Percentiles rank a stretch among this genome's conserved stretches.
Evolutionary conservation across 2,888 invertebrate species (phyloP).

Genomic region (Gryllus longicercus): DNA sequence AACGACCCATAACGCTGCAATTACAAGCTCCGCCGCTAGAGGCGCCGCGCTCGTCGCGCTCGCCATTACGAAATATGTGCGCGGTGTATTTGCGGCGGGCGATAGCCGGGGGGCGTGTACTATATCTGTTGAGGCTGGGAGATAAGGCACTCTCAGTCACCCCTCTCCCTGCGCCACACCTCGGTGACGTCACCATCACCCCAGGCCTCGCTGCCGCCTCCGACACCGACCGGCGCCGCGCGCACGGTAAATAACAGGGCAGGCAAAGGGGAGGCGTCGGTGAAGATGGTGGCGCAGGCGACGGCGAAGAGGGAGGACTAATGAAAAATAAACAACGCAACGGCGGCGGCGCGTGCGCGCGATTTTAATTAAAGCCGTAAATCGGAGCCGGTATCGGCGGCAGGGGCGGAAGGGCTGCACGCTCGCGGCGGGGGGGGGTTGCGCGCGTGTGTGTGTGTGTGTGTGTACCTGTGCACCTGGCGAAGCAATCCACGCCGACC

Average conservation of each 20-base stretch:
- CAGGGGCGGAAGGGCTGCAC: neutral
- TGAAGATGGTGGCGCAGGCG: neutral
- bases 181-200: neutral
- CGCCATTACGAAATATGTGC: neutral
- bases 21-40: neutral
- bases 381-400: neutral
- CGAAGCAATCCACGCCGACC: too few species aligned
- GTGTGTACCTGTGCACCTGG: too few species aligned
- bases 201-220: neutral
- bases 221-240: neutral
- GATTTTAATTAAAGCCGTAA: slow-evolving; percentile 17
- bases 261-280: neutral
- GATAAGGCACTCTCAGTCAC: neutral
- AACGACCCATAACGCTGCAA: slow-evolving; percentile 4
- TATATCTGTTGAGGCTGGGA: neutral
- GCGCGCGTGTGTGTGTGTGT: too few species aligned
- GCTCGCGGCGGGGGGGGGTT: too few species aligned
- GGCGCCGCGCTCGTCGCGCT: neutral
- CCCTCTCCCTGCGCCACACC: neutral
- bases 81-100: neutral
- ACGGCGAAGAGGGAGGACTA: neutral
- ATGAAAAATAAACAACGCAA: slow-evolving; percentile 10
- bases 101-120: neutral
- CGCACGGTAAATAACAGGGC: neutral
- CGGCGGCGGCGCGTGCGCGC: slow-evolving; percentile 1